These are phyloP conservation scores for Plagiodera versicolora DNA, from an alignment of 2,888 invertebrate genomes.

Conservation along the genomic window DNA sequence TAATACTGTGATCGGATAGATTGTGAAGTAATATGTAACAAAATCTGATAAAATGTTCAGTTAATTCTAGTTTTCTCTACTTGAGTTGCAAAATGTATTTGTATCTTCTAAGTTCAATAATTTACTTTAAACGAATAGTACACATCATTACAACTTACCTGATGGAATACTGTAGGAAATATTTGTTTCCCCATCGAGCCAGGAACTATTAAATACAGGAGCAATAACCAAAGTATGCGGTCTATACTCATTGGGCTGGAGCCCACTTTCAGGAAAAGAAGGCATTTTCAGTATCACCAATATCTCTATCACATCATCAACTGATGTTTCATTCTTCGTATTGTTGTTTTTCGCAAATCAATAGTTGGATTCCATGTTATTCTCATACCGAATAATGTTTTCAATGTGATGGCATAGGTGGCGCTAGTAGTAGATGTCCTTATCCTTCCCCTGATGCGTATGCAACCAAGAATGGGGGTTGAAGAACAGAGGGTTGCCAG, in stretches of 20 bases:
- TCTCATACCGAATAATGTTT: background rate
- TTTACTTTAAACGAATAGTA: background rate
- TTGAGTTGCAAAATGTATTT: too few species aligned
- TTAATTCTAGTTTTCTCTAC: too few species aligned
- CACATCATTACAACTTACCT: conserved; percentile 39
- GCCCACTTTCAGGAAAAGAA: conserved; percentile 43
- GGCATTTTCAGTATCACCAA: conserved; percentile 34
- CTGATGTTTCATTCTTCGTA: background rate
- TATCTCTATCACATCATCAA: background rate
- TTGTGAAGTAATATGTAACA: too few species aligned
- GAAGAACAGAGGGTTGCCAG: background rate
- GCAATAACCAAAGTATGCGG: conserved; percentile 49
- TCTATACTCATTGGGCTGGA: conserved; percentile 51
- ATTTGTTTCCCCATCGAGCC: conserved; percentile 48
- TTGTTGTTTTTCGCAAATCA: conserved; percentile 2
- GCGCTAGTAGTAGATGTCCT: background rate
- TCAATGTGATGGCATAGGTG: background rate
- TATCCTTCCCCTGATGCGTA: background rate
- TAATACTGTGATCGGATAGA: too few species aligned
- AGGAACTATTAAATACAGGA: conserved; percentile 48
- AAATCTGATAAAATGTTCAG: too few species aligned
- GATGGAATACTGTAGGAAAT: conserved; percentile 53
- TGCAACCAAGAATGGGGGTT: background rate
- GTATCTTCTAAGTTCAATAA: background rate
- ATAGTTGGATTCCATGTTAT: background rate